Conservation (phyloP, 2,113 vertebrate species). For the Origma solitaria region DNA sequence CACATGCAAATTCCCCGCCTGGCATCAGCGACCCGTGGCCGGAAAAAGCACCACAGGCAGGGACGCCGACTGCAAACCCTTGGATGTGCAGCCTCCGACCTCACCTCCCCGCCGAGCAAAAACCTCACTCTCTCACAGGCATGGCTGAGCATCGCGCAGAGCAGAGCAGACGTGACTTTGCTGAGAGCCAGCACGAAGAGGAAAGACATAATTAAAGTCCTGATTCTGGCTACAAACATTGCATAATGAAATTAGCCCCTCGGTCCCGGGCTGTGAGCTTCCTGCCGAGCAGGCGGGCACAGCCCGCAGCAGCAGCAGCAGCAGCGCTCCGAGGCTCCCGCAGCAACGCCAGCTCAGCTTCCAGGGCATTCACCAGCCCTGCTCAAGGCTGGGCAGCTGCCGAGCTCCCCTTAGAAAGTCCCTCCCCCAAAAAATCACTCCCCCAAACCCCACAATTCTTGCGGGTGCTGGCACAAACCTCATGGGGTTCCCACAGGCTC, state of each 20-base stretch:
- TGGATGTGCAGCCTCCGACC: background rate
- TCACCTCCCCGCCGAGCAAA: background rate
- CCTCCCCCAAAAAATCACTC: background rate
- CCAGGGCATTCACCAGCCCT: fast-evolving
- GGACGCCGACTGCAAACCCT: background rate
- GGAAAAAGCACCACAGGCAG: background rate
- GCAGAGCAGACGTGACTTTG: background rate
- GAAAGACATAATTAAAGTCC: background rate
- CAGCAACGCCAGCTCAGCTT: background rate
- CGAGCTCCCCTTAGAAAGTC: background rate
- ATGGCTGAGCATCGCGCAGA: background rate
- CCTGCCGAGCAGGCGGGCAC: background rate
- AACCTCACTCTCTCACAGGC: background rate
- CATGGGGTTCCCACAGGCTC: fast-evolving
- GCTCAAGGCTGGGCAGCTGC: background rate
- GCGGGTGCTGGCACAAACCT: background rate
- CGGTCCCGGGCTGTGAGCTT: background rate
- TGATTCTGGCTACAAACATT: background rate
- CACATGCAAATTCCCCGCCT: background rate
- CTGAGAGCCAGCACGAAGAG: background rate
- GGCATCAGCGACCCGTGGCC: fast-evolving
- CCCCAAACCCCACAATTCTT: background rate
- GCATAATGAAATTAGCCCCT: background rate
- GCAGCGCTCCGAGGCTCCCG: background rate
- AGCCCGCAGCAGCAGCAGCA: background rate